Conservation (phyloP, 2,113 vertebrate genomes). For the Corythornis madagascariensis region DNA sequence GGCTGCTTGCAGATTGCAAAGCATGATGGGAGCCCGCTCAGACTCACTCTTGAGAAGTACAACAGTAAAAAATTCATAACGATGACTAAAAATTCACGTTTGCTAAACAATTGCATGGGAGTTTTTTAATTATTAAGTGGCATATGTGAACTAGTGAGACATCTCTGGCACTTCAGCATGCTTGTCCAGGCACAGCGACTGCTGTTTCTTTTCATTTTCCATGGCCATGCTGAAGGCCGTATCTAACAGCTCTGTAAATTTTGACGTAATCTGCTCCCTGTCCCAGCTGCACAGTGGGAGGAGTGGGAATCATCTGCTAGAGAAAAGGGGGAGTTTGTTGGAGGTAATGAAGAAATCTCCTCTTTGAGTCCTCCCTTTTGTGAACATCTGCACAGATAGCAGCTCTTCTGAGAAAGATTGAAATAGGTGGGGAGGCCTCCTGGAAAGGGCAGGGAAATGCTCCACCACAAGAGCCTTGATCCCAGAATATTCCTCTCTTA, state of each 20-base stretch:
- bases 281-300: conserved; percentile 48
- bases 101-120: conserved; percentile 14
- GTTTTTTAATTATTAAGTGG: conserved; percentile 38
- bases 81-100: background rate
- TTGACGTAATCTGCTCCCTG: conserved; percentile 9
- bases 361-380: conserved; percentile 36
- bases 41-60: conserved; percentile 42
- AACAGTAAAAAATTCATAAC: conserved; percentile 31
- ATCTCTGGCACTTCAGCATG: background rate
- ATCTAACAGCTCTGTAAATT: background rate
- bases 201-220: background rate
- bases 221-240: background rate
- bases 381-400: conserved; percentile 61
- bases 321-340: conserved; percentile 28
- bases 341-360: conserved; percentile 35
- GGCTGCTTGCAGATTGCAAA: conserved; percentile 29
- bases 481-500: background rate
- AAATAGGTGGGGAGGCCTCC: background rate
- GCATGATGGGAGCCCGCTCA: background rate
- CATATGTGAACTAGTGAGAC: background rate
- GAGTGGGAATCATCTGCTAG: conserved; percentile 20
- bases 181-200: background rate
- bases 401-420: background rate
- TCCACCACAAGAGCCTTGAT: background rate
- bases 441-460: background rate